These are phyloP conservation scores for Xyliphius kryptos DNA, from an alignment of 2,113 vertebrate species.

Conservation along the genomic window DNA sequence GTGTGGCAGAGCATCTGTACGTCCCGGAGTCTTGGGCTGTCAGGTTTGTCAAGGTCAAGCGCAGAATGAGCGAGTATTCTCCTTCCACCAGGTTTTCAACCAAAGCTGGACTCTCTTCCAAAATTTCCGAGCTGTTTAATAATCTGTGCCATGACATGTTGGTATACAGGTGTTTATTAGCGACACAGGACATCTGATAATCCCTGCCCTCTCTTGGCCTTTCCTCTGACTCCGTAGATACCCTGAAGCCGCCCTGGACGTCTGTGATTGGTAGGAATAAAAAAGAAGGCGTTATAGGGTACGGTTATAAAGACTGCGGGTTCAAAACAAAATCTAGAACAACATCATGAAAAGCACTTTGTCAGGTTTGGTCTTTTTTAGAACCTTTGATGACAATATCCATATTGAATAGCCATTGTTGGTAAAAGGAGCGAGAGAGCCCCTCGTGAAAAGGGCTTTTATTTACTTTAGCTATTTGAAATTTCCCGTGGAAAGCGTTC, in stretches of 20 bases:
- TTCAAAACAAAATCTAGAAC: no score
- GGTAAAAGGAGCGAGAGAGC: slow-evolving; percentile 57
- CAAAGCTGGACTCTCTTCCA: background rate
- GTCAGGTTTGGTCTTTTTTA: slow-evolving; percentile 33
- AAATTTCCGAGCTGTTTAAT: slow-evolving; percentile 45
- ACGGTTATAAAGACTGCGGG: no score
- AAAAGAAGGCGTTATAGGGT: slow-evolving; percentile 23
- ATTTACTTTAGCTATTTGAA: slow-evolving; percentile 99
- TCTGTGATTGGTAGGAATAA: slow-evolving; percentile 62
- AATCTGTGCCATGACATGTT: slow-evolving; percentile 76
- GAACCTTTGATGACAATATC: slow-evolving; percentile 59
- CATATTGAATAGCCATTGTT: slow-evolving; percentile 67
- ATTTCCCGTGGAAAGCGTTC: slow-evolving; percentile 98
- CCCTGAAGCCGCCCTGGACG: slow-evolving; percentile 75
- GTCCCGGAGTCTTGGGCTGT: slow-evolving; percentile 73
- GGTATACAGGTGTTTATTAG: slow-evolving; percentile 84
- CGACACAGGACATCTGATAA: slow-evolving; percentile 76
- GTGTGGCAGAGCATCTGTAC: slow-evolving; percentile 80
- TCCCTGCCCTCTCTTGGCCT: slow-evolving; percentile 79
- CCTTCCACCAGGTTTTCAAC: slow-evolving; percentile 53
- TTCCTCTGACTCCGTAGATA: slow-evolving; percentile 69
- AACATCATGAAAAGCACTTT: slow-evolving; percentile 39
- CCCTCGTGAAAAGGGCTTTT: slow-evolving; percentile 69
- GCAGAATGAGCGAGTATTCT: slow-evolving; percentile 71
- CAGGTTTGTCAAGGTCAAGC: slow-evolving; percentile 74